Conservation (phyloP, 2,888 invertebrate genomes). For the Watsonalla cultraria region DNA sequence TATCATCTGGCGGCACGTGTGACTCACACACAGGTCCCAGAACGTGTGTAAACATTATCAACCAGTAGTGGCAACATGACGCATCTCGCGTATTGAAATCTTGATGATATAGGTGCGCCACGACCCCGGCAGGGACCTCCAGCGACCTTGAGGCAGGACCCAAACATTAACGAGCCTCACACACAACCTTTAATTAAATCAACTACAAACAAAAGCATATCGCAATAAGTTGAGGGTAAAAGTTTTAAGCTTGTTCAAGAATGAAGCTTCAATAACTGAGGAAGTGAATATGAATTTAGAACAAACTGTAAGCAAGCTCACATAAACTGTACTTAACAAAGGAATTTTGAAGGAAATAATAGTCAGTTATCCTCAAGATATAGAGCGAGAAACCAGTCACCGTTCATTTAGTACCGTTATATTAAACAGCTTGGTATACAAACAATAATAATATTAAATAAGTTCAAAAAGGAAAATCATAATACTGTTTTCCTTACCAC, state of each 20-base stretch:
- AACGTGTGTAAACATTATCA: conserved; percentile 61
- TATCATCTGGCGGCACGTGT: conserved; percentile 53
- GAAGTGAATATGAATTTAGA: conserved; percentile 1
- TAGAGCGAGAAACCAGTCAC: background rate
- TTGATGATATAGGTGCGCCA: conserved; percentile 51
- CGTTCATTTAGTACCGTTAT: background rate
- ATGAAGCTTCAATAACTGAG: background rate
- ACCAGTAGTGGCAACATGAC: conserved; percentile 52
- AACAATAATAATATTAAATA: conserved; percentile 10
- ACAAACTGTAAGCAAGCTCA: conserved; percentile 3
- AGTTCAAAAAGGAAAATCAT: conserved; percentile 34
- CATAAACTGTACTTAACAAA: background rate
- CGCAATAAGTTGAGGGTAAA: no score
- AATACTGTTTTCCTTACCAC: conserved; percentile 38
- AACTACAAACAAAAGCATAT: no score
- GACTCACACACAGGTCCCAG: conserved; percentile 65
- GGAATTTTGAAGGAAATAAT: background rate
- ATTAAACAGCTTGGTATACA: background rate
- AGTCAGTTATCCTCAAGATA: background rate
- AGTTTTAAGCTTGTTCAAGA: no score
- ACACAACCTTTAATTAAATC: conserved; percentile 9
- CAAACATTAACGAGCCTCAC: conserved; percentile 17
- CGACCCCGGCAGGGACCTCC: conserved; percentile 30
- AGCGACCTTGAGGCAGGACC: conserved; percentile 29
- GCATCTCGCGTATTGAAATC: conserved; percentile 51